Percentiles rank a stretch among this genome's conserved stretches.
Evolutionary conservation across 2,113 vertebrate species (phyloP).

Genomic region (Phyllostomus discolor): DNA sequence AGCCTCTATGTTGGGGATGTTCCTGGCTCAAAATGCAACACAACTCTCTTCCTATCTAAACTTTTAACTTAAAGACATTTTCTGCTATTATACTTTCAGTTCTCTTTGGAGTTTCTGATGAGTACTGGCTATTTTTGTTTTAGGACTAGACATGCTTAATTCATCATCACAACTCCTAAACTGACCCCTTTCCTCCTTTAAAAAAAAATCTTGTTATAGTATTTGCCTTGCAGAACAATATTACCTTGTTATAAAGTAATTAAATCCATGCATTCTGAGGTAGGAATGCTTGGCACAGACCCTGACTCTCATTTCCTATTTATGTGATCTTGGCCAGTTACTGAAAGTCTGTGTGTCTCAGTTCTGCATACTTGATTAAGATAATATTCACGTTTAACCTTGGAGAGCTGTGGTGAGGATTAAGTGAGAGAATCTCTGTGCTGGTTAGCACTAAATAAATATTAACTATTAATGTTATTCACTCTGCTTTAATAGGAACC

Average conservation of each 20-base stretch:
- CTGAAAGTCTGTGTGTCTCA: neutral
- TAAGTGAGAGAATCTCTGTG: neutral
- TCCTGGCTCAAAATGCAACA: neutral
- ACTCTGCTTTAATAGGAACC: neutral
- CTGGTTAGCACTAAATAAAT: neutral
- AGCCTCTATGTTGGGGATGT: neutral
- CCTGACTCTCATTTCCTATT: neutral
- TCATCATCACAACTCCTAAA: neutral
- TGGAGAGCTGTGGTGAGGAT: neutral
- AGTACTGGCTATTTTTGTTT: neutral
- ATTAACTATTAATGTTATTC: neutral
- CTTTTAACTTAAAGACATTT: neutral
- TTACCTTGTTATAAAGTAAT: neutral
- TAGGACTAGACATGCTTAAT: neutral
- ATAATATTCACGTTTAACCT: neutral
- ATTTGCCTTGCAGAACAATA: neutral
- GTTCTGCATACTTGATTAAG: neutral
- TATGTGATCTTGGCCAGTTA: neutral
- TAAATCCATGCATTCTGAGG: neutral
- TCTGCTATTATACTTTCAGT: neutral
- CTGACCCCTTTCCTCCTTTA: neutral
- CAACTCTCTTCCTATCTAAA: neutral
- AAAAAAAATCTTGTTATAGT: neutral
- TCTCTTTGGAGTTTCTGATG: neutral
- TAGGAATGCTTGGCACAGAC: neutral